phyloP scores from a whole-genome alignment of 2,113 vertebrate genomes.

The Brachypodius melanocephalos region DNA sequence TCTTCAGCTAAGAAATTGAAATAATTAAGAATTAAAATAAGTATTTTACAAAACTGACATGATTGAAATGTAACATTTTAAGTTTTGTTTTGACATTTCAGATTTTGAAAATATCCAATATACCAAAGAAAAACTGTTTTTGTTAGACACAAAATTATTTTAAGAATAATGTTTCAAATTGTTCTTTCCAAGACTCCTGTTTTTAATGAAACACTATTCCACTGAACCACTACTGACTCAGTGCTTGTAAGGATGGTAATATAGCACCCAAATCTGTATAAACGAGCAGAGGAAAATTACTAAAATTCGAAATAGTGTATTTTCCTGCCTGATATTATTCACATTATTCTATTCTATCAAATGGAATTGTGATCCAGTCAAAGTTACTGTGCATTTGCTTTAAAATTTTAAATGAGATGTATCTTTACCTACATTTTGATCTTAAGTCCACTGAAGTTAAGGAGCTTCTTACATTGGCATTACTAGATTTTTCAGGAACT shows the following conservation, averaged over 20 bases:
- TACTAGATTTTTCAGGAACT: neutral
- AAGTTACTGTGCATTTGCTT: neutral
- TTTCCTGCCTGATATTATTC: neutral
- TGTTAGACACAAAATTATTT: neutral
- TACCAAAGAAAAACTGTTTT: neutral
- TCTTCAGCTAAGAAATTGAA: neutral
- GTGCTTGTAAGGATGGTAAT: neutral
- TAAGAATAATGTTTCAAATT: neutral
- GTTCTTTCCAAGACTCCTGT: neutral
- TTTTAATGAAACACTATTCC: neutral
- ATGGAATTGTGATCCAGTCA: neutral
- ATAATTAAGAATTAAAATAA: neutral
- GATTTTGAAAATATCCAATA: neutral
- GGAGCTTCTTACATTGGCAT: fast-evolving
- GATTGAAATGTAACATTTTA: neutral
- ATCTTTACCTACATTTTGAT: neutral
- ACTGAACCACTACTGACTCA: neutral
- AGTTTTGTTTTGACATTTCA: neutral
- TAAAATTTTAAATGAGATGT: neutral
- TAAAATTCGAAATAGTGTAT: neutral
- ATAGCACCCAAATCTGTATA: neutral
- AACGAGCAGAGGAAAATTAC: neutral
- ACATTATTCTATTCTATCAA: neutral
- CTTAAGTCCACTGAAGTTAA: neutral
- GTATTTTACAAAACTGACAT: neutral